These are phyloP conservation scores for Albula glossodonta DNA, from an alignment of 2,113 vertebrate species.

Conservation along the genomic window DNA sequence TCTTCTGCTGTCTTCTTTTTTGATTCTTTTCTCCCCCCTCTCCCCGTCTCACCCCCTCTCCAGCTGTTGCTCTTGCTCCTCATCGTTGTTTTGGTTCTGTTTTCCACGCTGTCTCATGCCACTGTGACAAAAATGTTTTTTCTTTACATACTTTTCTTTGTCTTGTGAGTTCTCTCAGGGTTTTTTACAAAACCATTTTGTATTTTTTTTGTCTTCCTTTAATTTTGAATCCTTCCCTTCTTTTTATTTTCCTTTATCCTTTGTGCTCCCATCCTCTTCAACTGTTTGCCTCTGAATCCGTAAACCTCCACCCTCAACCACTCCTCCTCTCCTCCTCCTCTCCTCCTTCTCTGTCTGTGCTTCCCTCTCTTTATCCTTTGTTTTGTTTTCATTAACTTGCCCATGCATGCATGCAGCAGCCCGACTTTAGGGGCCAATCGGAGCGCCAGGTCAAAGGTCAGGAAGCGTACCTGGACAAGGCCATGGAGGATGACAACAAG, in stretches of 20 bases:
- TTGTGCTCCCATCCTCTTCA: constrained; percentile 38
- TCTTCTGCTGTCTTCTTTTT: constrained; percentile 63
- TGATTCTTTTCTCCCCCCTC: constrained; percentile 42
- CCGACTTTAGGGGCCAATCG: constrained; percentile 87
- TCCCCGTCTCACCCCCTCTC: constrained; percentile 45
- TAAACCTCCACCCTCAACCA: constrained; percentile 31
- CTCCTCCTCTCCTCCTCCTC: constrained; percentile 51
- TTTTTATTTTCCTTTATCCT: constrained; percentile 34
- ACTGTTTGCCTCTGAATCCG: background rate
- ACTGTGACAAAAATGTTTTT: constrained; percentile 84
- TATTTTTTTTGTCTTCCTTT: constrained; percentile 65
- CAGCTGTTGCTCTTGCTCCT: constrained; percentile 80
- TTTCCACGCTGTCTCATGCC: constrained; percentile 79
- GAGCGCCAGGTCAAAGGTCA: constrained; percentile 66
- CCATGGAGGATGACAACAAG: constrained; percentile 67
- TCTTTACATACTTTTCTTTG: constrained; percentile 87
- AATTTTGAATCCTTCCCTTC: constrained; percentile 38
- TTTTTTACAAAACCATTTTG: constrained; percentile 70
- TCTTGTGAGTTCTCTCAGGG: constrained; percentile 80
- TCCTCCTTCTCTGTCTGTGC: constrained; percentile 54
- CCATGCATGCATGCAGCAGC: constrained; percentile 87
- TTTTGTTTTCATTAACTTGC: constrained; percentile 87
- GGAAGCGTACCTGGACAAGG: constrained; percentile 61
- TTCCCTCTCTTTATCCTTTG: constrained; percentile 59
- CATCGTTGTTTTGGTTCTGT: constrained; percentile 82